Evolutionary conservation across 2,797 vertebrate species (phyloP).

Genomic region (Arvicola amphibius): DNA sequence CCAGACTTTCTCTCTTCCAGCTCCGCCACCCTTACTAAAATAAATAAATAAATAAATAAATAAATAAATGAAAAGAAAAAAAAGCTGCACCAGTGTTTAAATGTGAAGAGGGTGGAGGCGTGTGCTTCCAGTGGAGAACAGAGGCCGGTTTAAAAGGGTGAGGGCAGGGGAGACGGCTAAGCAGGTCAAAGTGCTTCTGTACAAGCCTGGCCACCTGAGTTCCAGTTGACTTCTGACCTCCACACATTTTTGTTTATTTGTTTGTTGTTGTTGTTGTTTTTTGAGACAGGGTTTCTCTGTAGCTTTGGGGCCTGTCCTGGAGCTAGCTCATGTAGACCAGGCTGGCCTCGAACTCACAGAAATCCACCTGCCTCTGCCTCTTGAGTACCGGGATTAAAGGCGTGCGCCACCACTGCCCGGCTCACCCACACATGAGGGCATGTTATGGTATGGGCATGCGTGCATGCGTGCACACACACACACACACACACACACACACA

Average conservation of each 20-base stretch:
- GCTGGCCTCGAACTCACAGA: too few species aligned
- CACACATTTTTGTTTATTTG: too few species aligned
- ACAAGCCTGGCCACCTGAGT: neutral
- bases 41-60: too few species aligned
- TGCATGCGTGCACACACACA: neutral
- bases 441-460: neutral
- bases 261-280: too few species aligned
- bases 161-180: neutral
- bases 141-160: neutral
- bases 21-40: neutral
- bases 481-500: neutral
- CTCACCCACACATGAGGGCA: too few species aligned
- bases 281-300: too few species aligned
- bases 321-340: too few species aligned
- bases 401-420: too few species aligned
- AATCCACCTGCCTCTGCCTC: too few species aligned
- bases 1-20: neutral
- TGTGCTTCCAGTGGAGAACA: neutral
- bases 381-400: too few species aligned
- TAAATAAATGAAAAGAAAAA: too few species aligned
- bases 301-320: too few species aligned
- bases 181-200: neutral
- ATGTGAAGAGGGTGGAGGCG: neutral
- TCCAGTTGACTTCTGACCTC: neutral
- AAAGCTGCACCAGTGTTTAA: constrained; percentile 10